Evolutionary conservation across 2,888 invertebrate species (phyloP), one percentile per base, ranked within the genome.

Genomic region (Priocnemis perturbator): DNA sequence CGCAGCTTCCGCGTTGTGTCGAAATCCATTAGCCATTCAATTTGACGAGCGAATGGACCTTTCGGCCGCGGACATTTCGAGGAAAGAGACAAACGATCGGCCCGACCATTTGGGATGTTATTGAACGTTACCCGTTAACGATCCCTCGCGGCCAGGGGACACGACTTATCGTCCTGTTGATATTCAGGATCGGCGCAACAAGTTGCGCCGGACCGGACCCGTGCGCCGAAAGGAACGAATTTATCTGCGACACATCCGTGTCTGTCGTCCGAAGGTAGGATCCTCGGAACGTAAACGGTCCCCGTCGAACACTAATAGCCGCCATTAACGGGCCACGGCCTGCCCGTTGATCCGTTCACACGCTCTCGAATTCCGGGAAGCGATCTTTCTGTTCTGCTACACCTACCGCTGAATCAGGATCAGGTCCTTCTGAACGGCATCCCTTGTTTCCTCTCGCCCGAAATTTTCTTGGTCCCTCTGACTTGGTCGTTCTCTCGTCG

Each of bases 301-400:
- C 69, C 76, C 72, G 68, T 67, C 67, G 65, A 74, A 77, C 73
- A 70, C 71, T 79, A 81, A 81, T 81, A 77, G 79, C 77, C 68
- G 63, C 77, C 77, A 81, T 81, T 79, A 81, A 74, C 71, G 68
- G 68, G 69, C 67, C 71, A 68, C 73, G 70, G 81, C 77, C 74
- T 71, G 75, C 71, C 77, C 61, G 55, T 64, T 66, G 60, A 64
- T 66, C 74, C 67, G 64, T 71, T 73, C 76, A 56, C 76, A 76
- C 76, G 76, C 75, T 76, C 69, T 67, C 67, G 58, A 71, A 79
- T 80, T 77, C 76, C 74, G 67, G 70, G 76, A 78, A 76, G 60
- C 74, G 60, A 74, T 74, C 67, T 65, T 81, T 69, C 67, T 68
- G 71, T 70, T 71, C 71, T 63, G 69, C 30, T 58, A 19, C 48